Evolutionary conservation across 2,888 invertebrate species (phyloP).

Genomic region (Macrophya annulata): DNA sequence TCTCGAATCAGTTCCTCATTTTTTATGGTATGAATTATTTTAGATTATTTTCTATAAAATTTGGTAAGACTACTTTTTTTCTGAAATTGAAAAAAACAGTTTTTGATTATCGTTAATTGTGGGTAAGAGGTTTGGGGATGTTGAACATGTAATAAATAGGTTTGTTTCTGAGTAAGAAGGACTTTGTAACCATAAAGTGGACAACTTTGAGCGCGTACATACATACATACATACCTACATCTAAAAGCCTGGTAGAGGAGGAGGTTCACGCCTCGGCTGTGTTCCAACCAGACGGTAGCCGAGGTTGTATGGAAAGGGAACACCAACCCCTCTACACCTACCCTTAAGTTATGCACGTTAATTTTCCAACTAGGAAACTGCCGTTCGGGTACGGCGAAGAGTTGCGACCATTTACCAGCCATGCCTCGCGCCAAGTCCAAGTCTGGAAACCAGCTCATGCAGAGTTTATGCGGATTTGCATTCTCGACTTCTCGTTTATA

Average conservation of each 20-base stretch:
- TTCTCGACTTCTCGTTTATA: constrained; percentile 10
- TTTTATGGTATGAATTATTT: too few species aligned
- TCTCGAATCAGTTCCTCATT: too few species aligned
- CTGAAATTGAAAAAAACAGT: too few species aligned
- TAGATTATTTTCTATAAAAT: too few species aligned
- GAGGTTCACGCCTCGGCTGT: constrained; percentile 36
- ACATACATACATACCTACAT: not conserved
- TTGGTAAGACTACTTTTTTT: not conserved
- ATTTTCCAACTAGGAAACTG: constrained; percentile 46
- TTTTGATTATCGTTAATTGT: not conserved
- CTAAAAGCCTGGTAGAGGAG: not conserved
- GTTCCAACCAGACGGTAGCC: constrained; percentile 8
- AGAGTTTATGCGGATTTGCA: constrained; percentile 41
- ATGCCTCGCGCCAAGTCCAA: constrained; percentile 31
- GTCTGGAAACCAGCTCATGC: not conserved
- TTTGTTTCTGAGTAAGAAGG: constrained; percentile 14
- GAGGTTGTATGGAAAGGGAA: not conserved
- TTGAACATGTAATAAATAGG: constrained; percentile 1
- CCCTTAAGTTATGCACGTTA: constrained; percentile 46
- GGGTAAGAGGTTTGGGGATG: not conserved
- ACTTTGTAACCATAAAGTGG: constrained; percentile 38
- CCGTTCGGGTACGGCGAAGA: constrained; percentile 36
- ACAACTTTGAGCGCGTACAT: not conserved
- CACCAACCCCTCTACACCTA: not conserved
- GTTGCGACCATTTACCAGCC: constrained; percentile 45